Evolutionary conservation across 2,888 invertebrate genomes (phyloP).

Genomic region (Galeopsomyia nigrocyanea): DNA sequence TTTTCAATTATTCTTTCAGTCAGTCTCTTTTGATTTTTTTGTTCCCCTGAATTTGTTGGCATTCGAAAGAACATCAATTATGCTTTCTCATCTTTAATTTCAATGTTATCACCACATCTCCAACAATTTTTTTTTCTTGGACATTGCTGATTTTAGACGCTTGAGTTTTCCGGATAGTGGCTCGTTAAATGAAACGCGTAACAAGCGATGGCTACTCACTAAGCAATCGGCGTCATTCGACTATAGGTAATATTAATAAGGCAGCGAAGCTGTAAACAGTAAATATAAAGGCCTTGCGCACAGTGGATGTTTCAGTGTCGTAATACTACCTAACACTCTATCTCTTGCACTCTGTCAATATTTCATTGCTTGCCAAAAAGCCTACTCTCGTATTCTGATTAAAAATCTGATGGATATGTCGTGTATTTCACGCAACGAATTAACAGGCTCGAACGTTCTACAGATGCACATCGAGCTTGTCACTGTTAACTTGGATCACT

Average conservation of each 20-base stretch:
- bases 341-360: neutral
- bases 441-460: conserved; percentile 1
- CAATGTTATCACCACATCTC: conserved; percentile 1
- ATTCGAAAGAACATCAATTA: neutral
- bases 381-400: neutral
- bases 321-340: conserved; percentile 20
- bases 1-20: neutral
- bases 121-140: conserved; percentile 9
- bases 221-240: conserved; percentile 67
- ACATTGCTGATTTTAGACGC: conserved; percentile 63
- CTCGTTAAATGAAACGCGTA: conserved; percentile 65
- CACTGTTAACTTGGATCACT: conserved; percentile 6
- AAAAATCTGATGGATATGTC: neutral
- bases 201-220: conserved; percentile 67
- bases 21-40: neutral
- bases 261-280: conserved; percentile 44
- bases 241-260: conserved; percentile 62
- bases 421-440: conserved; percentile 10
- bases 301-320: conserved; percentile 54
- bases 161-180: conserved; percentile 68
- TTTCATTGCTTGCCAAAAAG: neutral
- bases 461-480: conserved; percentile 16
- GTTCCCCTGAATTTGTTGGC: too few species aligned
- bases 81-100: neutral
- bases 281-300: conserved; percentile 47